Conservation (phyloP, 2,888 invertebrate genomes). For the Cheilosia vulpina region DNA sequence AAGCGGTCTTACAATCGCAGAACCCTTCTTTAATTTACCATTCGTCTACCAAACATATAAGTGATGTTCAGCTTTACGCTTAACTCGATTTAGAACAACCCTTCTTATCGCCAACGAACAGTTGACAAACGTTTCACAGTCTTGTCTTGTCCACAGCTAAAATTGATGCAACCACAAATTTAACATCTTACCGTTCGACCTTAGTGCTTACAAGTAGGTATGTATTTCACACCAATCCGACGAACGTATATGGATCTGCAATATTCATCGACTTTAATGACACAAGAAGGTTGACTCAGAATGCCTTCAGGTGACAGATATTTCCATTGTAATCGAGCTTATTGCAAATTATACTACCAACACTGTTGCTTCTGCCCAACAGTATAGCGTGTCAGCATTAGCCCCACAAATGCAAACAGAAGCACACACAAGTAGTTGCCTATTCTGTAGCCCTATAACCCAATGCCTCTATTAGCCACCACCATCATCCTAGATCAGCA, state of each 20-base stretch:
- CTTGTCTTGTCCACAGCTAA: neutral
- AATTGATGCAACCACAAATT: neutral
- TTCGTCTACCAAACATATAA: too few species aligned
- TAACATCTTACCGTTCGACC: neutral
- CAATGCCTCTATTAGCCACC: slow-evolving; percentile 53
- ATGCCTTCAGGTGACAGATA: slow-evolving; percentile 13
- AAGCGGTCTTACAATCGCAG: too few species aligned
- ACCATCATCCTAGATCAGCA: slow-evolving; percentile 23
- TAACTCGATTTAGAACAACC: too few species aligned
- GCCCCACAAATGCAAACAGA: slow-evolving; percentile 42
- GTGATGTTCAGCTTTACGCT: too few species aligned
- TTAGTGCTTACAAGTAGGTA: neutral
- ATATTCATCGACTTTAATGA: slow-evolving; percentile 20
- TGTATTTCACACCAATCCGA: neutral
- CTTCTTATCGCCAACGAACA: too few species aligned
- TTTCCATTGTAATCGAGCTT: slow-evolving; percentile 25
- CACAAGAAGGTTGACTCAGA: slow-evolving; percentile 10
- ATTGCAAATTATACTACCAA: slow-evolving; percentile 36
- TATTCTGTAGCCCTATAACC: slow-evolving; percentile 41
- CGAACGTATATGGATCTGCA: slow-evolving; percentile 2
- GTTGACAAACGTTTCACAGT: too few species aligned
- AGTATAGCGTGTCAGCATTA: slow-evolving; percentile 16
- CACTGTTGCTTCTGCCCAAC: slow-evolving; percentile 2
- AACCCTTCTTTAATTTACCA: too few species aligned
- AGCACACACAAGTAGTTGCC: slow-evolving; percentile 30